Evolutionary conservation across 92 coral and sea anemone genomes (phyloP).

Genomic region (Porites lobata): DNA sequence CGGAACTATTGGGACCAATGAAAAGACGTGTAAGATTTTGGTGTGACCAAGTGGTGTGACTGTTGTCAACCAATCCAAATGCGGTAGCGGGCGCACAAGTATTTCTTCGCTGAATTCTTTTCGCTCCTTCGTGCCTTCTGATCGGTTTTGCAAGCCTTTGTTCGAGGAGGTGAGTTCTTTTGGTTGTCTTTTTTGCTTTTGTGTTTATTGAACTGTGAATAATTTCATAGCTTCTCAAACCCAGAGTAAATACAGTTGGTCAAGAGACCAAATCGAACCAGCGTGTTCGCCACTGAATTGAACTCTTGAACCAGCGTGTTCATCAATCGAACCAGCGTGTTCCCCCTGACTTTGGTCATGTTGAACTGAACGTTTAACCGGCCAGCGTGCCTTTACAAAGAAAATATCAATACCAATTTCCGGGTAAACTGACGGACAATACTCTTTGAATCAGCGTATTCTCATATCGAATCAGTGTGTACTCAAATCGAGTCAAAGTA

Average conservation of each 20-base stretch:
- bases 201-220: too few species aligned
- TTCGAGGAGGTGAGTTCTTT: too few species aligned
- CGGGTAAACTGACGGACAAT: constrained; percentile 11
- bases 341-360: too few species aligned
- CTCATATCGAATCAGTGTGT: constrained; percentile 2
- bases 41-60: too few species aligned
- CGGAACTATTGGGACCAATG: too few species aligned
- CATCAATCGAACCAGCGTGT: not conserved
- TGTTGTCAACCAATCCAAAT: too few species aligned
- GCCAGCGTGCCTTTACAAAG: not conserved
- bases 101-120: too few species aligned
- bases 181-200: too few species aligned
- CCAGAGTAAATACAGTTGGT: not conserved
- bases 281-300: not conserved
- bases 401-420: not conserved
- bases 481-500: not conserved
- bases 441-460: constrained; percentile 1
- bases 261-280: not conserved
- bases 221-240: too few species aligned
- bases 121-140: not conserved
- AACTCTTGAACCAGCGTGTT: not conserved
- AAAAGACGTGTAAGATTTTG: too few species aligned
- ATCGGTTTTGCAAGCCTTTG: too few species aligned
- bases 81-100: too few species aligned
- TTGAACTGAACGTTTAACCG: not conserved